A percentile compares a stretch with the other conserved stretches of the same genome.
Evolutionary conservation across 2,113 vertebrate species (phyloP).

Genomic region (Manacus vitellinus): DNA sequence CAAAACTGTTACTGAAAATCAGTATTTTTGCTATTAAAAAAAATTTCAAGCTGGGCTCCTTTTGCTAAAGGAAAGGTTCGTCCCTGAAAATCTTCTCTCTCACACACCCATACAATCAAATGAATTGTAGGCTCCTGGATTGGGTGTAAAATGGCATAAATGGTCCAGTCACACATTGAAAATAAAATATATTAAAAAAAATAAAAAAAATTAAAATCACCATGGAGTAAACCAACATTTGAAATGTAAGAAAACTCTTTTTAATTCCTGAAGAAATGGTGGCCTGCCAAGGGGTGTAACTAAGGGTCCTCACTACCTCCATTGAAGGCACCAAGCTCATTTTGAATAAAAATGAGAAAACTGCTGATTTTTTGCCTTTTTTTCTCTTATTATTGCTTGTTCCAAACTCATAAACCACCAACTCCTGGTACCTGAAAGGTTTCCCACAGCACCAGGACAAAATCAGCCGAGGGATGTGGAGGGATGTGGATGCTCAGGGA

Average conservation of each 20-base stretch:
- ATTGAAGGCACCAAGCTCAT: not conserved
- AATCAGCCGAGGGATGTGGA: not conserved
- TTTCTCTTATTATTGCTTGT: not conserved
- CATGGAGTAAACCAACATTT: not conserved
- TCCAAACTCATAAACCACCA: not conserved
- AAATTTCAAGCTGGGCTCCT: not conserved
- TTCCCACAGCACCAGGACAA: not conserved
- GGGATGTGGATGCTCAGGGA: not conserved
- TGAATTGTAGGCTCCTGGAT: not conserved
- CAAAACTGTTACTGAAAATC: not conserved
- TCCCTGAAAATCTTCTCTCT: not conserved
- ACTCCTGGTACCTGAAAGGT: not conserved
- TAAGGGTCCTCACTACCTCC: not conserved
- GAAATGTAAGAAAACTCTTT: not conserved
- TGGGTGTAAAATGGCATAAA: not conserved
- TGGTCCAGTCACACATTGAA: accelerated
- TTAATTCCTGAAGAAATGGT: not conserved
- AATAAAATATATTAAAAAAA: not conserved
- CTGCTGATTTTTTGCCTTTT: not conserved
- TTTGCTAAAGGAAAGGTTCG: not conserved
- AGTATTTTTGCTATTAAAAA: not conserved
- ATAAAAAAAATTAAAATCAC: not conserved
- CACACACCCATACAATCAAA: not conserved
- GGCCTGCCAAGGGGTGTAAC: not conserved
- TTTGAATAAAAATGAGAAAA: not conserved